phyloP scores from a whole-genome alignment of 1,140 invertebrate genomes.

The Odontomachus brunneus region DNA sequence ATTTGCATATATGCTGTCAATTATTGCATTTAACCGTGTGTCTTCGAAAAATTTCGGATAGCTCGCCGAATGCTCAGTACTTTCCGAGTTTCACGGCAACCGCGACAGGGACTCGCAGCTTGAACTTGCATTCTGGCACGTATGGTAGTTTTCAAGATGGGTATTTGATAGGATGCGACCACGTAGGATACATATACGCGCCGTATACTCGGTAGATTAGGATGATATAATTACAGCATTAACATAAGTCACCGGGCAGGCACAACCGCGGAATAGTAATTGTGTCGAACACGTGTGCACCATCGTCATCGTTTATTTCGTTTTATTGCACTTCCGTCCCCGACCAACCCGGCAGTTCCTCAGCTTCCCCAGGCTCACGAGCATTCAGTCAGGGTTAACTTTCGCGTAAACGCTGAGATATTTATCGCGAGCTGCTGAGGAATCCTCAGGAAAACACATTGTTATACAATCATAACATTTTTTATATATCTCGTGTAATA shows the following conservation, averaged over 20 bases:
- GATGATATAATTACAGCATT: conserved; percentile 86
- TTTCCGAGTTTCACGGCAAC: conserved; percentile 62
- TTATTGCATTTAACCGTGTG: too few species aligned
- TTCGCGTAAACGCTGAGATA: conserved; percentile 70
- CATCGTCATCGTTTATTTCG: conserved; percentile 69
- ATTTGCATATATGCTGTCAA: too few species aligned
- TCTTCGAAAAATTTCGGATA: conserved; percentile 20
- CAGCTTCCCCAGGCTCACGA: conserved; percentile 50
- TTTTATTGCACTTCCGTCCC: conserved; percentile 69
- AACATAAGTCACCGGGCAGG: conserved; percentile 85
- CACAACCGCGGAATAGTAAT: conserved; percentile 84
- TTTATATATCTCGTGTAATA: background rate
- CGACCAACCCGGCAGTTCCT: background rate
- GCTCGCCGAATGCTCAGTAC: conserved; percentile 51
- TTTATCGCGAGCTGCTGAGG: conserved; percentile 64
- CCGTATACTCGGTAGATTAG: conserved; percentile 82
- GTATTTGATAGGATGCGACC: conserved; percentile 84
- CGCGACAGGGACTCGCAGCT: conserved; percentile 53
- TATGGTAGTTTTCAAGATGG: conserved; percentile 85
- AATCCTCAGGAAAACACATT: background rate
- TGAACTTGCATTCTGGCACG: conserved; percentile 83
- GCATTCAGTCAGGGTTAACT: conserved; percentile 50
- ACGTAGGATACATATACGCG: conserved; percentile 79
- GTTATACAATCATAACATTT: conserved; percentile 1
- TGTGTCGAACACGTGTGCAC: conserved; percentile 82